A percentile compares a stretch with the other conserved stretches of the same genome.
Conservation (phyloP, 2,888 invertebrate genomes). For the Operophtera brumata region DNA sequence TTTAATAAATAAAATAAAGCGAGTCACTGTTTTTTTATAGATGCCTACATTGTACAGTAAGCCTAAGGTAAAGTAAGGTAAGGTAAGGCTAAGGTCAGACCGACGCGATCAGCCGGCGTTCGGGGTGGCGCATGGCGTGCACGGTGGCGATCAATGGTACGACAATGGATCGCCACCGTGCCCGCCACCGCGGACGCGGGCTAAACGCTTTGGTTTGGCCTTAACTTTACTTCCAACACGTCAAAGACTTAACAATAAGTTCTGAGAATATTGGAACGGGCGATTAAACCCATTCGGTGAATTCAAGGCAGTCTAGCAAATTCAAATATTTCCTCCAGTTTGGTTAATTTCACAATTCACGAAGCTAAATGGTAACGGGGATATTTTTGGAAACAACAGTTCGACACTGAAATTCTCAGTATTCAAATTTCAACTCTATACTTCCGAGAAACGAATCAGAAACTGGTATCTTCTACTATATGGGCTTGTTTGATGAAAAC, state of each 20-base stretch:
- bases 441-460: background rate
- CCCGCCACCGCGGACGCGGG: too few relatives aligned
- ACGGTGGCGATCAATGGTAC: too few relatives aligned
- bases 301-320: background rate
- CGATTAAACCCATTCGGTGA: constrained; percentile 10
- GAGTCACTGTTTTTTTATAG: too few relatives aligned
- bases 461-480: background rate
- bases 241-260: constrained; percentile 1
- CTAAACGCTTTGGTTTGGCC: too few relatives aligned
- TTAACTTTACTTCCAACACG: background rate
- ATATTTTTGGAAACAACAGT: constrained; percentile 19
- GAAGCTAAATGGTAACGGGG: background rate
- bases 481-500: background rate
- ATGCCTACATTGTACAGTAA: too few relatives aligned
- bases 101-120: too few relatives aligned
- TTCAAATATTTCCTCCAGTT: constrained; percentile 2
- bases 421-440: constrained; percentile 15
- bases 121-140: too few relatives aligned
- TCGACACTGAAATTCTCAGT: constrained; percentile 5
- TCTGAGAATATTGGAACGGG: constrained; percentile 7
- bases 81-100: too few relatives aligned
- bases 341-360: background rate
- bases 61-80: too few relatives aligned
- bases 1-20: too few relatives aligned
- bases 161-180: too few relatives aligned